Conservation (phyloP, 2,113 vertebrate species). For the Notiomystis cincta region DNA sequence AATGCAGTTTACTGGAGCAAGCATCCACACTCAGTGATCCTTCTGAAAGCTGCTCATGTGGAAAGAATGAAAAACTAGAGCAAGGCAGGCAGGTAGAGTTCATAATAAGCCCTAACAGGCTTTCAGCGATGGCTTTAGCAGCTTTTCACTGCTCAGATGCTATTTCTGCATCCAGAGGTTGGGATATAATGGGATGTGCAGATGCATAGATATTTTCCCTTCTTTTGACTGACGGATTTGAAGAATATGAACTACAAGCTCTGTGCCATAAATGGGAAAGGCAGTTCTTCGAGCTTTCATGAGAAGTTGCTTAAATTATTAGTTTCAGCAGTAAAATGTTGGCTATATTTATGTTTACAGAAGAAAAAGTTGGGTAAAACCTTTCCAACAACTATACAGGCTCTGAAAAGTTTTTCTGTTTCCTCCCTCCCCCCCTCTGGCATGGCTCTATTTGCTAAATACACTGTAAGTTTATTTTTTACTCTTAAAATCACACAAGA, state of each 20-base stretch:
- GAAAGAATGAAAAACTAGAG: not conserved
- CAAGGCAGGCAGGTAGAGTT: conserved; percentile 21
- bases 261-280: conserved; percentile 28
- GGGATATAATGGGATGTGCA: conserved; percentile 45
- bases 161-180: conserved; percentile 34
- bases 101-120: not conserved
- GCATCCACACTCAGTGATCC: not conserved
- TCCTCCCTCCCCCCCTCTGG: not conserved
- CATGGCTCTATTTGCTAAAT: not conserved
- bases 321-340: conserved; percentile 13
- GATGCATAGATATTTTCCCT: conserved; percentile 24
- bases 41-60: conserved; percentile 6
- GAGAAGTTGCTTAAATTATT: conserved; percentile 31
- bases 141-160: conserved; percentile 22
- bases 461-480: conserved; percentile 21
- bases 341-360: conserved; percentile 15
- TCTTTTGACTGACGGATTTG: not conserved
- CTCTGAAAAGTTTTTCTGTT: not conserved
- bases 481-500: conserved; percentile 8
- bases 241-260: conserved; percentile 9
- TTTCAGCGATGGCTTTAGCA: conserved; percentile 39
- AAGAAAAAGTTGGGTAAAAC: conserved; percentile 1
- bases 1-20: not conserved
- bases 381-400: not conserved
- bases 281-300: not conserved